Evolutionary conservation across 2,888 invertebrate species (phyloP).

Genomic region (Dicycla oo): DNA sequence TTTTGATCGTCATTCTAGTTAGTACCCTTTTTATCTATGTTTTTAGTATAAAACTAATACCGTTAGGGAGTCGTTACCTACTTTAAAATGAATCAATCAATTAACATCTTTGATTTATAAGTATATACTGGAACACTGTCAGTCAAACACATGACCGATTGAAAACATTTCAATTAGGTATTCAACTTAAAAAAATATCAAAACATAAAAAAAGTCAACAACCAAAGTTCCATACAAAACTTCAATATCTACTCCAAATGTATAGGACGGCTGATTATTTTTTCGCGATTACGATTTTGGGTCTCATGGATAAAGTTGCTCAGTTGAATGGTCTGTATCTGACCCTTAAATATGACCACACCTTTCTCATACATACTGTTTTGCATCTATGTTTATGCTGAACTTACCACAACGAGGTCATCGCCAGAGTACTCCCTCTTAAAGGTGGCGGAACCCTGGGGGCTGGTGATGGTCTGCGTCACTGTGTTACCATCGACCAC

Average conservation of each 20-base stretch:
- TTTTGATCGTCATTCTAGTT: too few relatives aligned
- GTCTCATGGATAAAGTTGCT: background rate
- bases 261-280: background rate
- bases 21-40: too few relatives aligned
- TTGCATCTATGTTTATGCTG: background rate
- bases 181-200: too few relatives aligned
- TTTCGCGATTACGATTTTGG: background rate
- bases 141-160: too few relatives aligned
- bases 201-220: background rate
- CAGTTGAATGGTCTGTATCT: background rate
- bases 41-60: too few relatives aligned
- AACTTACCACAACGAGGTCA: conserved; percentile 75
- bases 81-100: too few relatives aligned
- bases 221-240: background rate
- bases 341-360: background rate
- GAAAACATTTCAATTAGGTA: too few relatives aligned
- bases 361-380: background rate
- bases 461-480: conserved; percentile 71
- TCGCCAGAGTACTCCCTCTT: conserved; percentile 75
- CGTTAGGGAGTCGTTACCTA: too few relatives aligned
- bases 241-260: background rate
- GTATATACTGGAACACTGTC: too few relatives aligned
- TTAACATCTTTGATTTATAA: too few relatives aligned
- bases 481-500: conserved; percentile 75
- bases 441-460: conserved; percentile 64